Conservation (phyloP, 1,140 invertebrate genomes). For the Acarapis woodi region DNA sequence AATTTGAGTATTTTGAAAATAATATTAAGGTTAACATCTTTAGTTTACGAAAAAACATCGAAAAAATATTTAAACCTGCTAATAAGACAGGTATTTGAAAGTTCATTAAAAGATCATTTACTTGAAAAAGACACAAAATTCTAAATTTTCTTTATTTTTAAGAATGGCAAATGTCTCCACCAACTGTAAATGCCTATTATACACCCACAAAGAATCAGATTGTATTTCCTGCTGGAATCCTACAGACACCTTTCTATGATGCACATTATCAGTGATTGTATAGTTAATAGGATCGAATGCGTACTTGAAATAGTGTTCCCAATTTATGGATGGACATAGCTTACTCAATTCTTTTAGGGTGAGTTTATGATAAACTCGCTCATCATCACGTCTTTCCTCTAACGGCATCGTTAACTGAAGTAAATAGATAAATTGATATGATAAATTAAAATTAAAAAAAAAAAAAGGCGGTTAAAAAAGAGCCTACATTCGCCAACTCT, state of each 20-base stretch:
- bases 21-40: neutral
- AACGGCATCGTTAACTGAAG: neutral
- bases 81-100: too few relatives aligned
- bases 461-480: neutral
- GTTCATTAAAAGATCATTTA: too few relatives aligned
- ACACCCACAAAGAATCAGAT: slow-evolving; percentile 84
- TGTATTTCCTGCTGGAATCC: slow-evolving; percentile 79
- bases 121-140: too few relatives aligned
- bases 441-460: slow-evolving; percentile 4
- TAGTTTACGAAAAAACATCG: slow-evolving; percentile 43
- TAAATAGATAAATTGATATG: neutral
- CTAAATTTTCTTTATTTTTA: too few relatives aligned
- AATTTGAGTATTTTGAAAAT: slow-evolving; percentile 40
- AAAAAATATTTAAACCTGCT: slow-evolving; percentile 52
- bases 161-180: slow-evolving; percentile 65
- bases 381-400: slow-evolving; percentile 63
- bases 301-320: slow-evolving; percentile 50
- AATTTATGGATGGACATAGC: slow-evolving; percentile 42
- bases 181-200: slow-evolving; percentile 93
- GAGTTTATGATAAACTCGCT: slow-evolving; percentile 63
- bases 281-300: slow-evolving; percentile 17
- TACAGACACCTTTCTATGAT: slow-evolving; percentile 79
- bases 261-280: slow-evolving; percentile 45
- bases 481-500: slow-evolving; percentile 31
- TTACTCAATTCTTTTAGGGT: slow-evolving; percentile 40